Evolutionary conservation across 2,113 vertebrate species (phyloP), one percentile per base, ranked within the genome.

Genomic region (Recurvirostra avosetta): DNA sequence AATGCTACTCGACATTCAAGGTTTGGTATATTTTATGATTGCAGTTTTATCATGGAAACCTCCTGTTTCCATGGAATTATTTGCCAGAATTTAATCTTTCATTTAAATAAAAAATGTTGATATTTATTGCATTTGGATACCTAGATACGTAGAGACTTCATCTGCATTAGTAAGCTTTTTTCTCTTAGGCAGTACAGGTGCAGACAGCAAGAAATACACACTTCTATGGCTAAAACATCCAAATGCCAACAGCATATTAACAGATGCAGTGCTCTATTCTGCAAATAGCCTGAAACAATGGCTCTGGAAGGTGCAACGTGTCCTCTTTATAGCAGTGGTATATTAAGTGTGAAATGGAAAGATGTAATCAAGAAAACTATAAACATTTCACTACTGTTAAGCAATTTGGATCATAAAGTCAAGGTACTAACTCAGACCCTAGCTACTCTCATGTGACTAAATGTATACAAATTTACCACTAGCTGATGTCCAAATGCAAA

Each of bases 311-410:
- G 13, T 91, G 40, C 40, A 84, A 27, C 17, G 23, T 59, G 23
- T 91, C 14, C 9, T 41, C 18, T 87, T 89, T 71, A 71, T 41
- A 63, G 14, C 43, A 71, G 43, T 41, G 61, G n/a, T 81, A 56
- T 87, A 89, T 81, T 95, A 86, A 66, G 32, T 87, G 52, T 87
- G 76, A 96, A 94, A 94, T 55, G 19, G 41, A 91, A 92, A 84
- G 59, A 72, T 45, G 27, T 65, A 89, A 78, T 84, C 61, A 86
- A 91, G 38, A 75, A 94, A 85, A 72, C 27, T 34, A 49, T 88
- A 67, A 92, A 86, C 55, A 84, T 78, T 89, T 95, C 50, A 67
- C 18, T 81, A 30, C 16, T 72, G 26, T 90, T 72, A 27, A 34
- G 52, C 16, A 89, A 23, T 75, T 86, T 86, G 52, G 50, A 32